These are phyloP conservation scores for Pimpla rufipes DNA, from an alignment of 2,888 invertebrate species.

Conservation along the genomic window DNA sequence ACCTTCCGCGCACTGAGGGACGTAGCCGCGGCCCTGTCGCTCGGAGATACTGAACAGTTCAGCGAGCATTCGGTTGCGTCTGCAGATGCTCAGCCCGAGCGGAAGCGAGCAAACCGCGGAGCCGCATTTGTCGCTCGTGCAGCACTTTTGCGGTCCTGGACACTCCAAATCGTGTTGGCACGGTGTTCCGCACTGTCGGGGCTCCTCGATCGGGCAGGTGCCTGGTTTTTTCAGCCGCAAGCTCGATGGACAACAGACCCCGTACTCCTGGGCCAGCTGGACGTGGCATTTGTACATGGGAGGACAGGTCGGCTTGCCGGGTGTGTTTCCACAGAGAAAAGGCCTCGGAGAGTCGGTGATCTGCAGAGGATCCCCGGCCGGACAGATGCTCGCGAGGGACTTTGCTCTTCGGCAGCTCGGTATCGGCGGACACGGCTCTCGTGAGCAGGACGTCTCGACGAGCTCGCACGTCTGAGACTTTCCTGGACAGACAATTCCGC, in stretches of 20 bases:
- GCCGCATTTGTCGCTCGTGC: conserved; percentile 89
- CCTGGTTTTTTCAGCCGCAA: conserved; percentile 92
- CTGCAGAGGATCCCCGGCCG: conserved; percentile 87
- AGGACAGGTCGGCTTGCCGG: conserved; percentile 94
- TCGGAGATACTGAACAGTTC: conserved; percentile 92
- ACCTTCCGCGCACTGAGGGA: conserved; percentile 91
- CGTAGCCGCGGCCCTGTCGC: conserved; percentile 92
- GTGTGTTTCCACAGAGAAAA: conserved; percentile 92
- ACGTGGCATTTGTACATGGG: conserved; percentile 93
- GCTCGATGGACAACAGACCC: conserved; percentile 94
- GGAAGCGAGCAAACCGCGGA: conserved; percentile 91
- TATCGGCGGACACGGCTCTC: conserved; percentile 93
- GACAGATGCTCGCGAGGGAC: conserved; percentile 91
- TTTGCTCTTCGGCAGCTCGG: conserved; percentile 93
- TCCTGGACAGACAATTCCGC: conserved; percentile 91
- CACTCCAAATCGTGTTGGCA: conserved; percentile 94
- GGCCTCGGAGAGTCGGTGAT: conserved; percentile 90
- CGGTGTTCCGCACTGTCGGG: conserved; percentile 87
- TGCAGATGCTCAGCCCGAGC: conserved; percentile 89
- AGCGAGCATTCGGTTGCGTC: conserved; percentile 92
- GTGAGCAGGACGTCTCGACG: conserved; percentile 92
- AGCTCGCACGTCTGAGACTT: conserved; percentile 90
- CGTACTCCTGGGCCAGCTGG: conserved; percentile 93
- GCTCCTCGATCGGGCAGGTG: conserved; percentile 88
- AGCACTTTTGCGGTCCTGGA: conserved; percentile 93